phyloP scores from a whole-genome alignment of 2,888 invertebrate species.

The Parnassius glacialis region DNA sequence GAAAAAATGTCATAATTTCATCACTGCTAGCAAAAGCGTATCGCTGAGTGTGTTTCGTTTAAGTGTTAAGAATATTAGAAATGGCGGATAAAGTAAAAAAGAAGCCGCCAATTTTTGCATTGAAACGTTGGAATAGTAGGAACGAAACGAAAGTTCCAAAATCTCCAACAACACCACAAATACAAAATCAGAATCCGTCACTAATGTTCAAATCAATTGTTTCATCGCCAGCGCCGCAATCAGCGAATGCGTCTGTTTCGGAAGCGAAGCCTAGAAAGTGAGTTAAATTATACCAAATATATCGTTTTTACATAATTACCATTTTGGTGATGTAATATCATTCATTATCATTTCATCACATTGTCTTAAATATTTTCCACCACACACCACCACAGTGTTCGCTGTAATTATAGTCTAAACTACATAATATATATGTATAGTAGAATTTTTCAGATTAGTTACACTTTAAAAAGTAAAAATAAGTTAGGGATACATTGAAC shows the following conservation, averaged over 20 bases:
- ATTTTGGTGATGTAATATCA: too few species aligned
- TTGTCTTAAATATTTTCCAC: too few species aligned
- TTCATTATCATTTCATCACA: too few species aligned
- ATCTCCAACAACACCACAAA: constrained; percentile 30
- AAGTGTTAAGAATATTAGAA: constrained; percentile 27
- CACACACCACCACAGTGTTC: too few species aligned
- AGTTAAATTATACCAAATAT: constrained; percentile 31
- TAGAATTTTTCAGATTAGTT: too few species aligned
- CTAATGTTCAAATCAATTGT: constrained; percentile 34
- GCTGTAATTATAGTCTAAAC: too few species aligned
- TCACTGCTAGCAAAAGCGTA: constrained; percentile 4
- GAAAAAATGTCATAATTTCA: constrained; percentile 21
- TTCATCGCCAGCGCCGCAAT: constrained; percentile 29
- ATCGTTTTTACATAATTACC: too few species aligned
- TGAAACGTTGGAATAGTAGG: constrained; percentile 61
- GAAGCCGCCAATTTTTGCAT: constrained; percentile 55
- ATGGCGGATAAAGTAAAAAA: constrained; percentile 70
- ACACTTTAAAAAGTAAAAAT: too few species aligned
- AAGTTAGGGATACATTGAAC: too few species aligned
- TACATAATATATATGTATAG: too few species aligned
- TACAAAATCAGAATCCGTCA: constrained; percentile 32
- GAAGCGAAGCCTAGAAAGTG: constrained; percentile 58
- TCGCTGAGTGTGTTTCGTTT: constrained; percentile 11
- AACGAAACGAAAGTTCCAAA: constrained; percentile 35
- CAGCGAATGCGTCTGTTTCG: constrained; percentile 36